Percentiles rank a stretch among this genome's conserved stretches.
Evolutionary conservation across 2,113 vertebrate genomes (phyloP).

Genomic region (Calyptomena viridis): DNA sequence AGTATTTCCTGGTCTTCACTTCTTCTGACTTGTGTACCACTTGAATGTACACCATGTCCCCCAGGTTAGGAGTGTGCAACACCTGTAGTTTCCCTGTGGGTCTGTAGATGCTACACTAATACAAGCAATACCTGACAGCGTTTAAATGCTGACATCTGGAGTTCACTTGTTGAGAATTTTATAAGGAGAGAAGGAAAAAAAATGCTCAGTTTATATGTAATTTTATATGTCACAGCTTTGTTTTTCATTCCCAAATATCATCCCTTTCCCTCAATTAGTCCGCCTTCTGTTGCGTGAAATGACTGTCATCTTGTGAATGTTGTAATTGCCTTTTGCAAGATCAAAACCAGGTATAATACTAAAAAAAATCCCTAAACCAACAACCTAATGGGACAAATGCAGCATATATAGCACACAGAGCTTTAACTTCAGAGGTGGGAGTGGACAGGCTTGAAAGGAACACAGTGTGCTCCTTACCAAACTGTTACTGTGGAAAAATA

Average conservation of each 20-base stretch:
- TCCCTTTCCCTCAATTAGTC: neutral
- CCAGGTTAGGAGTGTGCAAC: neutral
- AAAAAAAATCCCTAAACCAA: neutral
- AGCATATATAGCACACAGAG: neutral
- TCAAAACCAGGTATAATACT: neutral
- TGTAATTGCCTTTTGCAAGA: constrained; percentile 13
- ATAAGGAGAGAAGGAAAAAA: neutral
- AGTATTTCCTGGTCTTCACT: neutral
- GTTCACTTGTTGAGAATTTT: constrained; percentile 20
- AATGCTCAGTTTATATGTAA: neutral
- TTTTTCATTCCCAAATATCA: constrained; percentile 31
- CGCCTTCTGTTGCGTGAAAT: constrained; percentile 10
- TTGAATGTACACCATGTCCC: neutral
- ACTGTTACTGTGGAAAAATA: neutral
- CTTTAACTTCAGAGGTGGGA: neutral
- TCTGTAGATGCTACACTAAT: neutral
- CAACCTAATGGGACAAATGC: neutral
- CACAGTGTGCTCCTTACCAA: neutral
- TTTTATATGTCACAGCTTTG: constrained; percentile 23
- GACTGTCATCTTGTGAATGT: neutral
- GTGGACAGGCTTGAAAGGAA: neutral
- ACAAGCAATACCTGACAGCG: neutral
- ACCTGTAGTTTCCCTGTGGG: neutral
- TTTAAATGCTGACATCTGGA: constrained; percentile 45
- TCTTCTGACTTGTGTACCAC: neutral